Evolutionary conservation across 2,113 vertebrate species (phyloP), one percentile per base, ranked within the genome.

Genomic region (Protobothrops flavoviridis): DNA sequence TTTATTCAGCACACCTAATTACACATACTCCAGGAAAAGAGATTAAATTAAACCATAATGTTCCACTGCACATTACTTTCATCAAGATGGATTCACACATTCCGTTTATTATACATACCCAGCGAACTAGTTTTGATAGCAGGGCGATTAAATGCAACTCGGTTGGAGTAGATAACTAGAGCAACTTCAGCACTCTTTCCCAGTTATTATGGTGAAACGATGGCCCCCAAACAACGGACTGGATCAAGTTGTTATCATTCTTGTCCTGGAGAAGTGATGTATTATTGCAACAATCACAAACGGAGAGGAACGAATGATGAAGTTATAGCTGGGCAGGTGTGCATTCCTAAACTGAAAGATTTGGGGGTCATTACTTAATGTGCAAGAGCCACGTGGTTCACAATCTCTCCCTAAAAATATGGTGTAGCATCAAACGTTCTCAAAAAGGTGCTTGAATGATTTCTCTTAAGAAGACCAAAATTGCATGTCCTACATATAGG

Each of bases 51-150:
- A 86, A 50, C 24, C 21, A 12, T 11, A 21, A 52, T 1, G 5
- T 17, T 48, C 1, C 11, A 53, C 26, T 86, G 64, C 0, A 87
- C 24, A 39, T 86, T 87, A n/a, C 13, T n/a, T 50, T 86, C 15
- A 8, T 21, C 89, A 64, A 88, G 61, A 87, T 57, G 85, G 87
- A 69, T 69, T 55, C 0, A 0, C 81, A 87, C 92, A 33, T 89
- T 52, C 29, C 33, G 87, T 85, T 96, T 13, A 74, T 94, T 91
- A 94, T 87, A 88, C 56, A 57, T 56, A 43, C 90, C 39, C 93
- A 94, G 33, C 1, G 0, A 21, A 43, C 17, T 39, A 43, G 17
- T 39, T 81, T 81, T 81, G 33, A 21, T 81, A 43, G 74, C 8
- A 39, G 13, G 33, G 20, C 17, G 0, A 81, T 43, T 39, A 81